Percentiles rank a stretch among this genome's conserved stretches.
phyloP scores from a whole-genome alignment of 2,888 invertebrate genomes.

The Branchipolynoe longqiensis region DNA sequence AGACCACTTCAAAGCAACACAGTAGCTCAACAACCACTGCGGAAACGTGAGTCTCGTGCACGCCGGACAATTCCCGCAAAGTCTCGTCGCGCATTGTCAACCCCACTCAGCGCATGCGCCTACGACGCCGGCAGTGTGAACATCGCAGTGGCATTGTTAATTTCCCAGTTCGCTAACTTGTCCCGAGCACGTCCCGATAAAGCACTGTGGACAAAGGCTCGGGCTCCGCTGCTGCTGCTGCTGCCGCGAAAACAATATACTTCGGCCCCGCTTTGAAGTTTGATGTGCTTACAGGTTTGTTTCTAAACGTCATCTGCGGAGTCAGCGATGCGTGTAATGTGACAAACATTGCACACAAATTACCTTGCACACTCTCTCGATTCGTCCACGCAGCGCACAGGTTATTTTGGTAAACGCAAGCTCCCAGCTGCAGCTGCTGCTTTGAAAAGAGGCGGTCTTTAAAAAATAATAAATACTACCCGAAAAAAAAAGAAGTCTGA shows the following conservation, averaged over 20 bases:
- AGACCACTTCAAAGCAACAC: not conserved
- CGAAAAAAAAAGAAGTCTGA: too few relatives aligned
- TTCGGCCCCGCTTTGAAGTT: not conserved
- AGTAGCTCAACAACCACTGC: not conserved
- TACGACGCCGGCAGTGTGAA: not conserved
- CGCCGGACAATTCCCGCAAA: not conserved
- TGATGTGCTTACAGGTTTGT: slow-evolving; percentile 32
- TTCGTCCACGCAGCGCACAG: not conserved
- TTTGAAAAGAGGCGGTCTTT: too few relatives aligned
- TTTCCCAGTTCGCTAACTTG: not conserved
- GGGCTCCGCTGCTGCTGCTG: not conserved
- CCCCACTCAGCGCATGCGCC: too few relatives aligned
- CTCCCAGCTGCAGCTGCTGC: too few relatives aligned
- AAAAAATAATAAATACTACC: too few relatives aligned
- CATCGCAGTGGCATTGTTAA: slow-evolving; percentile 38
- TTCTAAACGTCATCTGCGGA: not conserved
- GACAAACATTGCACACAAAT: slow-evolving; percentile 29
- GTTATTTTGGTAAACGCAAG: too few relatives aligned
- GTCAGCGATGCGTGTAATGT: slow-evolving; percentile 8
- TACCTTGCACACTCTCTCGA: slow-evolving; percentile 28
- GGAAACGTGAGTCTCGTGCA: not conserved
- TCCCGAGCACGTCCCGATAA: not conserved
- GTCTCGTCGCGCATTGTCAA: too few relatives aligned
- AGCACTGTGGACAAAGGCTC: not conserved
- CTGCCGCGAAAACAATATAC: slow-evolving; percentile 37